Percentiles rank a stretch among this genome's conserved stretches.
phyloP scores from a whole-genome alignment of 2,113 vertebrate species.

The Poeciliopsis occidentalis region DNA sequence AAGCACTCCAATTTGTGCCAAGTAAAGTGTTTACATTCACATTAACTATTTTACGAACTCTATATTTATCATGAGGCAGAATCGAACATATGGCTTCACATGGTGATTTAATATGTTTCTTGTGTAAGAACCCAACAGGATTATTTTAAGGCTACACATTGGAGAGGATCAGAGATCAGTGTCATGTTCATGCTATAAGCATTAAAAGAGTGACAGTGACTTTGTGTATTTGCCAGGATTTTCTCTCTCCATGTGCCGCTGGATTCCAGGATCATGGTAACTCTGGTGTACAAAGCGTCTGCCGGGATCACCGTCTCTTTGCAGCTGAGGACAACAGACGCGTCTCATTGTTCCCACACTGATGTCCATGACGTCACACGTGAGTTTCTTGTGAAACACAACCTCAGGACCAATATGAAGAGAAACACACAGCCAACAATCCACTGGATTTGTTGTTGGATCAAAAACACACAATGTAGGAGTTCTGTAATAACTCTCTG shows the following conservation, averaged over 20 bases:
- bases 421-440: too few species aligned
- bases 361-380: slow-evolving; percentile 45
- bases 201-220: background rate
- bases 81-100: background rate
- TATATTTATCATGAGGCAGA: background rate
- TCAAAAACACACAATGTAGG: too few species aligned
- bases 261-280: slow-evolving; percentile 80
- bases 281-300: slow-evolving; percentile 82
- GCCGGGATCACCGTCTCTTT: slow-evolving; percentile 69
- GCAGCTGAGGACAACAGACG: slow-evolving; percentile 82
- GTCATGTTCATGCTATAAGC: background rate
- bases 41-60: background rate
- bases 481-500: too few species aligned
- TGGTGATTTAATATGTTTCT: background rate
- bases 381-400: slow-evolving; percentile 47
- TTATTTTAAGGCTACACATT: too few species aligned
- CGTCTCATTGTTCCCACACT: slow-evolving; percentile 21
- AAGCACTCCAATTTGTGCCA: slow-evolving; percentile 65
- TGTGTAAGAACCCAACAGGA: too few species aligned
- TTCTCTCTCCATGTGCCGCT: slow-evolving; percentile 86
- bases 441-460: too few species aligned
- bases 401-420: too few species aligned
- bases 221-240: slow-evolving; percentile 77
- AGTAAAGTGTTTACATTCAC: slow-evolving; percentile 68
- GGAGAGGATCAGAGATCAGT: too few species aligned